These are phyloP conservation scores for Probaryconus sp. DNA, from an alignment of 1,140 invertebrate genomes.

Conservation along the genomic window DNA sequence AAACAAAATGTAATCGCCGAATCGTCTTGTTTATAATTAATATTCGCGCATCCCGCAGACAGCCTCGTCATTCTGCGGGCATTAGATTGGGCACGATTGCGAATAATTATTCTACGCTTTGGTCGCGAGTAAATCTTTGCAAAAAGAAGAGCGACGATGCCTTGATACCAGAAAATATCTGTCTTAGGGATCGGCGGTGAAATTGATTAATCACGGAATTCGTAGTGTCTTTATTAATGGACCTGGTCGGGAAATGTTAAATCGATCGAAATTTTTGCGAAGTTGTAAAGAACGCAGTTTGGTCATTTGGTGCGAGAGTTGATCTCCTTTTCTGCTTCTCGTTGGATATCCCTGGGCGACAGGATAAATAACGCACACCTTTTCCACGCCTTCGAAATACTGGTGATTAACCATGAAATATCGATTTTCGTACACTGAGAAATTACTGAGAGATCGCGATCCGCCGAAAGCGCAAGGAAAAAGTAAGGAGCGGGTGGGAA, in stretches of 20 bases:
- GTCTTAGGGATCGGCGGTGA: conserved; percentile 9
- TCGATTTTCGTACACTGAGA: conserved; percentile 74
- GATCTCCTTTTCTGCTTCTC: conserved; percentile 39
- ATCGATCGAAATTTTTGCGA: not conserved
- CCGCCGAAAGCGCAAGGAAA: conserved; percentile 16
- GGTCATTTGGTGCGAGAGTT: conserved; percentile 27
- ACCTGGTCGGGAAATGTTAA: conserved; percentile 1
- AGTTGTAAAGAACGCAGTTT: conserved; percentile 8
- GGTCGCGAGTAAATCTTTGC: conserved; percentile 54
- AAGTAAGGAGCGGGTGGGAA: conserved; percentile 31
- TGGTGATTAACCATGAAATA: conserved; percentile 79
- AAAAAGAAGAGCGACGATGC: conserved; percentile 24
- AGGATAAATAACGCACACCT: conserved; percentile 77
- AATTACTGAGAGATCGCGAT: conserved; percentile 53
- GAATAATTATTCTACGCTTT: conserved; percentile 74
- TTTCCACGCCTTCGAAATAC: conserved; percentile 79
- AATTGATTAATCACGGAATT: conserved; percentile 40
- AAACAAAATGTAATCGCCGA: conserved; percentile 50
- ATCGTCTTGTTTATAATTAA: conserved; percentile 56
- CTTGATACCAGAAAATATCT: conserved; percentile 37
- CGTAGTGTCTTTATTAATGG: conserved; percentile 21
- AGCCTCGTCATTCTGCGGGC: conserved; percentile 73
- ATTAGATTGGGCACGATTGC: conserved; percentile 77
- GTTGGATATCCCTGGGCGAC: conserved; percentile 70
- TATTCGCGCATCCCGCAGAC: conserved; percentile 37